A percentile compares a stretch with the other conserved stretches of the same genome.
phyloP scores from a whole-genome alignment of 2,113 vertebrate species.

The Tenrec ecaudatus region DNA sequence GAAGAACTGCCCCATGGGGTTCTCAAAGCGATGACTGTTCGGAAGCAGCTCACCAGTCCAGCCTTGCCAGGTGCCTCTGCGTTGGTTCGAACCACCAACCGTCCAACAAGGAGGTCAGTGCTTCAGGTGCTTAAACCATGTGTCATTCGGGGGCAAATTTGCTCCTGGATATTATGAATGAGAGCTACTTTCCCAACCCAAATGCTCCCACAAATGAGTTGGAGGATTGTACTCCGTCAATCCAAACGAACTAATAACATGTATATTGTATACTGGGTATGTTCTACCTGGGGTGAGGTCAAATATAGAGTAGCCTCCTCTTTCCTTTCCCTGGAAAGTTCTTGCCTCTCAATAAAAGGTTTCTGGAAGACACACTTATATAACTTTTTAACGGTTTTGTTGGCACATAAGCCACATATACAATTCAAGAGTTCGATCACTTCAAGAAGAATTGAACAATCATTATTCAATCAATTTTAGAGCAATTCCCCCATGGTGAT shows the following conservation, averaged over 20 bases:
- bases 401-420: too few relatives aligned
- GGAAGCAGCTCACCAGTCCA: background rate
- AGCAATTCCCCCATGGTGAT: too few relatives aligned
- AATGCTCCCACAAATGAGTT: background rate
- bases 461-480: too few relatives aligned
- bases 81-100: background rate
- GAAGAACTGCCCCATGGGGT: too few relatives aligned
- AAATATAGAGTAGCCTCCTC: background rate
- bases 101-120: background rate
- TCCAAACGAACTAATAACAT: background rate
- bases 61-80: too few relatives aligned
- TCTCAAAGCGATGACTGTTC: too few relatives aligned
- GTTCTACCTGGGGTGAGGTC: background rate
- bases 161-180: too few relatives aligned
- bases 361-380: background rate
- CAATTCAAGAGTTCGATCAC: too few relatives aligned
- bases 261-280: too few relatives aligned
- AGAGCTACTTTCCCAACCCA: background rate
- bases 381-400: too few relatives aligned
- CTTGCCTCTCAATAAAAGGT: background rate
- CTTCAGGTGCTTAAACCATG: background rate
- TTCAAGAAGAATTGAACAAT: too few relatives aligned
- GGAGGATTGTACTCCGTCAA: background rate
- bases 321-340: background rate
- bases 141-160: background rate